These are phyloP conservation scores for Diplolepis rosae DNA, from an alignment of 2,888 invertebrate species.

Conservation along the genomic window DNA sequence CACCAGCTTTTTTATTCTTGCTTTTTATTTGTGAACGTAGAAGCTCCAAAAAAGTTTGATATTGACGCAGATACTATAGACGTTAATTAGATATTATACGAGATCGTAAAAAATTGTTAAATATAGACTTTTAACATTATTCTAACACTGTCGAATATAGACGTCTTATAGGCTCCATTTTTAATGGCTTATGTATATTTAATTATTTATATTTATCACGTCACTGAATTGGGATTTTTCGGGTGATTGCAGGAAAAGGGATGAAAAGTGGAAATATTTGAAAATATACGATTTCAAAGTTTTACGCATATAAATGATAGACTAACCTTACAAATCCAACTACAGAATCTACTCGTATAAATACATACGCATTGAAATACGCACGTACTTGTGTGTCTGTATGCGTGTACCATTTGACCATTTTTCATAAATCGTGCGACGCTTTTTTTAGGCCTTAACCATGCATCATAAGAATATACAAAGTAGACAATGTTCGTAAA, in stretches of 20 bases:
- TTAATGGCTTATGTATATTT: constrained; percentile 39
- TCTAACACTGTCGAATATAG: constrained; percentile 17
- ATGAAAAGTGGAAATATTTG: neutral
- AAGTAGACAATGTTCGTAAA: neutral
- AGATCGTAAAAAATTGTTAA: constrained; percentile 24
- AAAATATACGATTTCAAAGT: neutral
- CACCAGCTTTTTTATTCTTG: constrained; percentile 19
- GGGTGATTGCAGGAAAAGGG: neutral
- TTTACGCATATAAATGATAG: neutral
- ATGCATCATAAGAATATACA: constrained; percentile 57
- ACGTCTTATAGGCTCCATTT: constrained; percentile 13
- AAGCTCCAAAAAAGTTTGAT: constrained; percentile 14
- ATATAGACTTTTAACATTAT: constrained; percentile 26
- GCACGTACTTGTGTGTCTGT: neutral
- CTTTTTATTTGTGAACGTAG: neutral
- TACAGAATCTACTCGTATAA: neutral
- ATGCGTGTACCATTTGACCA: neutral
- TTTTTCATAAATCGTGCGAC: constrained; percentile 28
- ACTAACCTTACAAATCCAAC: constrained; percentile 16
- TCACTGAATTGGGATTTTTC: neutral
- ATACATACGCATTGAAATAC: neutral
- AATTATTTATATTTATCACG: constrained; percentile 33
- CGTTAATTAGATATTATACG: constrained; percentile 14
- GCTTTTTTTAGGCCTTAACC: constrained; percentile 59
- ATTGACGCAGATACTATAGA: constrained; percentile 13